These are phyloP conservation scores for Oryzias sinensis DNA, from an alignment of 2,797 vertebrate species.

Conservation along the genomic window DNA sequence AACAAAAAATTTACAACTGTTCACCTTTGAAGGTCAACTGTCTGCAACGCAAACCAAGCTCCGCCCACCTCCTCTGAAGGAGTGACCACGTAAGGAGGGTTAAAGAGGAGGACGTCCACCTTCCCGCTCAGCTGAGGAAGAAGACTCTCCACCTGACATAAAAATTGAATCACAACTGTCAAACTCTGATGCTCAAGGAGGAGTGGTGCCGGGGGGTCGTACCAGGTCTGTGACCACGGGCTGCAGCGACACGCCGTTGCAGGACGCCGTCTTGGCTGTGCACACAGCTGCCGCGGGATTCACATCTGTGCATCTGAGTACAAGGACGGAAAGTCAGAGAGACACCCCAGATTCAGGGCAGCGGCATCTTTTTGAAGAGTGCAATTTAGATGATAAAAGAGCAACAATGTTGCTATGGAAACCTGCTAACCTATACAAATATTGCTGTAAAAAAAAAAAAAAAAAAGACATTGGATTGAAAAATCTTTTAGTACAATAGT, in stretches of 20 bases:
- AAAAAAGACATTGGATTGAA: too few relatives aligned
- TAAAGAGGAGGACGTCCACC: conserved; percentile 92
- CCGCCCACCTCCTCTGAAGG: conserved; percentile 87
- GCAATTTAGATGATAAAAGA: too few relatives aligned
- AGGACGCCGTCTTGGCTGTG: conserved; percentile 81
- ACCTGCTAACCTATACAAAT: too few relatives aligned
- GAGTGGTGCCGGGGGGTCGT: conserved; percentile 24
- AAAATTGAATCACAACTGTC: not conserved
- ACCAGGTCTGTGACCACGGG: conserved; percentile 91
- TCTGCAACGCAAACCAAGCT: not conserved
- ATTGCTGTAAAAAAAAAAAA: too few relatives aligned
- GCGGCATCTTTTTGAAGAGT: too few relatives aligned
- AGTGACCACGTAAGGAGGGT: conserved; percentile 94
- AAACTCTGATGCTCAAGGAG: not conserved
- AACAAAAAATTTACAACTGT: accelerated
- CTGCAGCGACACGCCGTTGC: conserved; percentile 83
- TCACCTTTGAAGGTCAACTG: not conserved
- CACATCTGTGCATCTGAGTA: conserved; percentile 87
- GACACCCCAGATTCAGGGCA: too few relatives aligned
- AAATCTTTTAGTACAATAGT: too few relatives aligned
- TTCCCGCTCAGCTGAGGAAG: conserved; percentile 83
- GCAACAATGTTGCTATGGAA: too few relatives aligned
- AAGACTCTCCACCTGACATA: conserved; percentile 80
- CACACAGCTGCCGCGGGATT: conserved; percentile 86
- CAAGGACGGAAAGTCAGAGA: too few relatives aligned